Evolutionary conservation across 2,888 invertebrate genomes (phyloP).

Genomic region (Tachystola acroxantha): DNA sequence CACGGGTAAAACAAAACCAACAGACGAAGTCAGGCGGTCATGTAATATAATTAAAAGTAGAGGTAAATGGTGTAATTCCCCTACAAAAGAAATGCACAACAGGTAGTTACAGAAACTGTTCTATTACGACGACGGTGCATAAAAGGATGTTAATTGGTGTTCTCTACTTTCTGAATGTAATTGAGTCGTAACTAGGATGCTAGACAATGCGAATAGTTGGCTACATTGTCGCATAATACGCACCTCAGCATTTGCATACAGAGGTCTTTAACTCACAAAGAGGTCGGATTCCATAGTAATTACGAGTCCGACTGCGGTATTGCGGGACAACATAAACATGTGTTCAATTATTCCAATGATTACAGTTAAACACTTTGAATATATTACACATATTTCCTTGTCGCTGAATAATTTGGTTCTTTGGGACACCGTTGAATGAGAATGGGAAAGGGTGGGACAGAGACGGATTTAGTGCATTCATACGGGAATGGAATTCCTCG

Average conservation of each 20-base stretch:
- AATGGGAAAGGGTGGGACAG: too few relatives aligned
- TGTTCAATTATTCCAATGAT: conserved; percentile 16
- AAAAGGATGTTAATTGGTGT: conserved; percentile 66
- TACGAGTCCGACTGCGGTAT: conserved; percentile 24
- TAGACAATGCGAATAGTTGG: conserved; percentile 51
- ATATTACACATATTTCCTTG: background rate
- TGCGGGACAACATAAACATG: conserved; percentile 22
- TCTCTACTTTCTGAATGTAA: conserved; percentile 54
- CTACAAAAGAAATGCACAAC: background rate
- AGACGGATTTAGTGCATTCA: too few relatives aligned
- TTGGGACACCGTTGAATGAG: too few relatives aligned
- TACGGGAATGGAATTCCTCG: too few relatives aligned
- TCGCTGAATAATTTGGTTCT: background rate
- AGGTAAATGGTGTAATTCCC: too few relatives aligned
- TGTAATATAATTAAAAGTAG: too few relatives aligned
- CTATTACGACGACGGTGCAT: conserved; percentile 29
- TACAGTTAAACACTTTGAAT: background rate
- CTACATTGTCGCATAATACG: conserved; percentile 35
- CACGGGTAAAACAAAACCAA: too few relatives aligned
- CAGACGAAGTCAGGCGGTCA: too few relatives aligned
- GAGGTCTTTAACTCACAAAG: conserved; percentile 32
- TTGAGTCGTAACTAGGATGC: conserved; percentile 56
- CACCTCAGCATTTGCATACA: conserved; percentile 49
- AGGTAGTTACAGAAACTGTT: conserved; percentile 10
- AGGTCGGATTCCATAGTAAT: conserved; percentile 30